phyloP scores from a whole-genome alignment of 1,140 invertebrate species.

The Mycetomoellerius zeteki region DNA sequence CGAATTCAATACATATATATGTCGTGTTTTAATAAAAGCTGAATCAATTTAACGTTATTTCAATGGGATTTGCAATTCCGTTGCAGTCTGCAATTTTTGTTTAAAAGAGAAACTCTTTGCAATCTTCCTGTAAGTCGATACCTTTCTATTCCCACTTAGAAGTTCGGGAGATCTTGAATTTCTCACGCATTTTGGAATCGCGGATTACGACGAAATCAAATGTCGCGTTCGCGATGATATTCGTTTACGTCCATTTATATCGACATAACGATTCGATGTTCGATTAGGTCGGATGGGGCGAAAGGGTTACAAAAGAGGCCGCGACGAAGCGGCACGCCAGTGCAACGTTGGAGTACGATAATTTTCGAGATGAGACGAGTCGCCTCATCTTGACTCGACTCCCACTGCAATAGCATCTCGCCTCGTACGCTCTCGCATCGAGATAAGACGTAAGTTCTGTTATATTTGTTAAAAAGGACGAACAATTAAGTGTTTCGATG shows the following conservation, averaged over 20 bases:
- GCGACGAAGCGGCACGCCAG: constrained; percentile 52
- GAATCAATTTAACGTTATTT: constrained; percentile 22
- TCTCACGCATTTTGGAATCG: not conserved
- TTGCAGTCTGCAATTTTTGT: not conserved
- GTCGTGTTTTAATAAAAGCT: not conserved
- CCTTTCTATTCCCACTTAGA: not conserved
- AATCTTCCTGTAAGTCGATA: not conserved
- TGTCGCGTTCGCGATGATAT: not conserved
- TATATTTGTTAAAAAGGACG: constrained; percentile 84
- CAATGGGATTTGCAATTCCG: not conserved
- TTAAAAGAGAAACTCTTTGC: constrained; percentile 2
- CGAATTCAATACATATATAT: not conserved
- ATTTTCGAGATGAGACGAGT: not conserved
- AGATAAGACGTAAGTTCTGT: constrained; percentile 81
- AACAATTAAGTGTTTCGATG: constrained; percentile 79
- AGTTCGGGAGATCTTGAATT: not conserved
- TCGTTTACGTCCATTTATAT: not conserved
- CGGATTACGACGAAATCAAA: not conserved
- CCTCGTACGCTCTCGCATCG: constrained; percentile 41
- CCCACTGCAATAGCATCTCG: constrained; percentile 49
- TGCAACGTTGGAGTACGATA: constrained; percentile 36
- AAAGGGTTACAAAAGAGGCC: constrained; percentile 59
- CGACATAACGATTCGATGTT: constrained; percentile 22
- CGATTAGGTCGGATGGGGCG: constrained; percentile 28
- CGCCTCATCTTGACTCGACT: not conserved